Evolutionary conservation across 2,113 vertebrate genomes (phyloP).

Genomic region (Tretioscincus oriximinensis): DNA sequence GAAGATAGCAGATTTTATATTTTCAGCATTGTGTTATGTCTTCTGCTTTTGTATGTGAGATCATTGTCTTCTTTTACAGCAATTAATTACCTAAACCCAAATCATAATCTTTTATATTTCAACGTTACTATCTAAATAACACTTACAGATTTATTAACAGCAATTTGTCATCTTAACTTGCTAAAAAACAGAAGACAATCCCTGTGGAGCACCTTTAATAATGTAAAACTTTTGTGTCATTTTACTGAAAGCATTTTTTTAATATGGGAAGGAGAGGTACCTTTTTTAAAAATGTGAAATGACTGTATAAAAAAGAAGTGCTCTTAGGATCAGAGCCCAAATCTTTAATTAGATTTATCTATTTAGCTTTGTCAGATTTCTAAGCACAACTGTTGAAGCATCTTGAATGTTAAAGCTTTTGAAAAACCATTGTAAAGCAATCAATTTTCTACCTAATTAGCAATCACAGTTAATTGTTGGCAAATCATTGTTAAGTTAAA

Average conservation of each 20-base stretch:
- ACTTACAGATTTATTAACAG: slow-evolving; percentile 15
- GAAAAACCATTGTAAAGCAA: slow-evolving; percentile 39
- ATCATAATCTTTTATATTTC: not conserved
- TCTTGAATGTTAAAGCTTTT: slow-evolving; percentile 42
- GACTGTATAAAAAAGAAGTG: slow-evolving; percentile 45
- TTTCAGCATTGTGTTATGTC: not conserved
- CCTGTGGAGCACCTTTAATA: slow-evolving; percentile 39
- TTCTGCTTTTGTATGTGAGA: not conserved
- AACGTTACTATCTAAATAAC: slow-evolving; percentile 15
- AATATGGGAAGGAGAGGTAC: slow-evolving; percentile 40
- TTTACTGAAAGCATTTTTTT: slow-evolving; percentile 48
- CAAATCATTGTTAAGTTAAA: not conserved
- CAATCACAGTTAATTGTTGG: slow-evolving; percentile 28
- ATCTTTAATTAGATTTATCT: slow-evolving; percentile 65
- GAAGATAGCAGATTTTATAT: not conserved
- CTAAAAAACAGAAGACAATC: slow-evolving; percentile 12
- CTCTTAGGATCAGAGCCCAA: slow-evolving; percentile 59
- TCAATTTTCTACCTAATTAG: slow-evolving; percentile 18
- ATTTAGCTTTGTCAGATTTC: slow-evolving; percentile 63
- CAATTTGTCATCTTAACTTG: slow-evolving; percentile 13
- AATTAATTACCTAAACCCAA: not conserved
- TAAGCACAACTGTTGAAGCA: slow-evolving; percentile 56
- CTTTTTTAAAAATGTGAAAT: slow-evolving; percentile 60
- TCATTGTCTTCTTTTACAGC: not conserved
- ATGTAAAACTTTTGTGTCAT: slow-evolving; percentile 53